Base-by-base conservation (phyloP, 2,888 invertebrate species). In the Endotricha flammealis region DNA sequence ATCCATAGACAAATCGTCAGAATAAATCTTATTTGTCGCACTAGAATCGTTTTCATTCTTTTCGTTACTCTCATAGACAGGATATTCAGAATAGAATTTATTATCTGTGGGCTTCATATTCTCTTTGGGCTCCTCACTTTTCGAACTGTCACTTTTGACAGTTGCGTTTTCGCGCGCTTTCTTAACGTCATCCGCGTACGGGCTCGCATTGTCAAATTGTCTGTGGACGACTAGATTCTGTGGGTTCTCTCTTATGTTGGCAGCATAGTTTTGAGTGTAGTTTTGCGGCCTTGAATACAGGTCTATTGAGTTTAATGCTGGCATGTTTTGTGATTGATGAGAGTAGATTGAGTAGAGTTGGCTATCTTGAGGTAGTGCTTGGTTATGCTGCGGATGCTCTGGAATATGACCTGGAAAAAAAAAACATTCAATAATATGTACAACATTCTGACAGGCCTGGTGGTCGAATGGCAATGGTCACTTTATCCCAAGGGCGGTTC, bases 221-320 rank as follows among this genome's bases (percentile, higher is more conserved):
- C 73, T 61, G 16, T 81, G 72, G 0, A 85, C 45, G 2, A 85
- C 82, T 52, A 86, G 48, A 29, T 86, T 86, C 46, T 85, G 82
- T 0, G 86, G 83, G 12, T 83, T 80, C 14, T 82, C 81, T 29
- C 77, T 61, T 2, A 29, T 12, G 5, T 27, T 27, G 1, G 57
- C 51, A 0, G 56, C 44, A 44, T 65, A 81, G 33, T 64, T 74
- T 43, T 76, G 79, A 0, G 68, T 42, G 42, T 73, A 83, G 29
- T 65, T 75, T 34, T 72, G 78, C 0, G 61, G 53, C 17, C 80
- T 57, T 0, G 74, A 46, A 42, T 81, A 85, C 1, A 79, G 34
- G 20, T 77, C 75, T 46, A 71, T 50, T 0, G 67, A 45, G 42
- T 69, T 73, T 1, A 73, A 14, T 0, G 71, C 54, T 2, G 76